Conservation (phyloP, 2,113 vertebrate species). For the Jacana jacana region DNA sequence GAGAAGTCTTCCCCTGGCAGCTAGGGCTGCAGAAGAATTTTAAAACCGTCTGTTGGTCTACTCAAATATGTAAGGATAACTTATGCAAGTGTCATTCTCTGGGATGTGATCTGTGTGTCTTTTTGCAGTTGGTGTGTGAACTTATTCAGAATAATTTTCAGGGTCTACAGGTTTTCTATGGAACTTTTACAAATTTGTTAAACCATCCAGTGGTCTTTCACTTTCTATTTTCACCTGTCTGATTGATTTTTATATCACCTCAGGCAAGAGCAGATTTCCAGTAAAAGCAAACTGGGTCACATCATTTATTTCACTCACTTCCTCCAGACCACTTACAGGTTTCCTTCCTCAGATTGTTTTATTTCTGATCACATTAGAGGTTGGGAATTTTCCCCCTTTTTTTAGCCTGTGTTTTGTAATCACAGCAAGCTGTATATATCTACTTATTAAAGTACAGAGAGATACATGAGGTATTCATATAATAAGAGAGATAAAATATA, state of each 20-base stretch:
- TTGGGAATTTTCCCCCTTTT: neutral
- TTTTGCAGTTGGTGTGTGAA: neutral
- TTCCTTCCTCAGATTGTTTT: slow-evolving; percentile 55
- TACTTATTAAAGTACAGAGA: neutral
- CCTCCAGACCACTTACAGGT: slow-evolving; percentile 24
- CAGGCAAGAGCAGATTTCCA: slow-evolving; percentile 65
- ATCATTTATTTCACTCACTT: slow-evolving; percentile 50
- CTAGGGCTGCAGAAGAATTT: neutral
- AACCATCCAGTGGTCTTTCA: slow-evolving; percentile 32
- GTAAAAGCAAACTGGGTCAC: slow-evolving; percentile 59
- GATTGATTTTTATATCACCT: slow-evolving; percentile 66
- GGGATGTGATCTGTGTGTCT: neutral
- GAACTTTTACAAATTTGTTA: slow-evolving; percentile 54
- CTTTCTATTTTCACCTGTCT: slow-evolving; percentile 60
- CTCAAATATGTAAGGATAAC: neutral
- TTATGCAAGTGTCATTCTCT: neutral
- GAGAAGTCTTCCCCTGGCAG: neutral
- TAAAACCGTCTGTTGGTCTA: neutral
- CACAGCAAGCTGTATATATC: neutral
- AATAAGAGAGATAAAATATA: neutral
- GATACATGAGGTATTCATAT: neutral
- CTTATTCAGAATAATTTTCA: neutral
- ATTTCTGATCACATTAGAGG: slow-evolving; percentile 45
- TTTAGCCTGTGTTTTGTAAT: slow-evolving; percentile 12
- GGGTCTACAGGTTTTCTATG: slow-evolving; percentile 34